phyloP scores from a whole-genome alignment of 64 coral and sea anemone species.

The Exaiptasia diaphana region DNA sequence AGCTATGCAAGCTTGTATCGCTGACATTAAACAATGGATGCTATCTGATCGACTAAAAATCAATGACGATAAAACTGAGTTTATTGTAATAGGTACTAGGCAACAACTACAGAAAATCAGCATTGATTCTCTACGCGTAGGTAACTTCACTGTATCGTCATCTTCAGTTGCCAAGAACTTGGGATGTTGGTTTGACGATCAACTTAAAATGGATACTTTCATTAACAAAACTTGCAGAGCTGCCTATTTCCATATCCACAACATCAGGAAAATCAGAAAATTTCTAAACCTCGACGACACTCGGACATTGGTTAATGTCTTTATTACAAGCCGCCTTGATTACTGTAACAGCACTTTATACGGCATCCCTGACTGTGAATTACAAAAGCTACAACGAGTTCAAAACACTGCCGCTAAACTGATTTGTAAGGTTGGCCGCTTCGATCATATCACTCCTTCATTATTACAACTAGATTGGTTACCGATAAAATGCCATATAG shows the following conservation, averaged over 20 bases:
- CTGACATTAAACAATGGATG: background rate
- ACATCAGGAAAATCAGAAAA: constrained; percentile 10
- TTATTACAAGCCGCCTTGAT: background rate
- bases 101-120: background rate
- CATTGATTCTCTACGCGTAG: background rate
- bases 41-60: no score
- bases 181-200: background rate
- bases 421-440: background rate
- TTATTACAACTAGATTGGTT: background rate
- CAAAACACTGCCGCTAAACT: no score
- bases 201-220: background rate
- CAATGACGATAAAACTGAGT: no score
- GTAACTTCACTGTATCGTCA: background rate
- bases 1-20: background rate
- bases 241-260: constrained; percentile 10
- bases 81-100: background rate
- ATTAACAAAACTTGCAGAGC: background rate
- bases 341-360: constrained; percentile 9
- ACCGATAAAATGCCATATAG: background rate
- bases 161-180: background rate
- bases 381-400: background rate
- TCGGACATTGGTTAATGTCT: background rate
- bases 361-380: constrained; percentile 1
- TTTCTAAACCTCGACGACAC: background rate
- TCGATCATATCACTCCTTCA: constrained; percentile 4